These are phyloP conservation scores for Junonia oenone DNA, from an alignment of 2,888 invertebrate species.

Conservation along the genomic window DNA sequence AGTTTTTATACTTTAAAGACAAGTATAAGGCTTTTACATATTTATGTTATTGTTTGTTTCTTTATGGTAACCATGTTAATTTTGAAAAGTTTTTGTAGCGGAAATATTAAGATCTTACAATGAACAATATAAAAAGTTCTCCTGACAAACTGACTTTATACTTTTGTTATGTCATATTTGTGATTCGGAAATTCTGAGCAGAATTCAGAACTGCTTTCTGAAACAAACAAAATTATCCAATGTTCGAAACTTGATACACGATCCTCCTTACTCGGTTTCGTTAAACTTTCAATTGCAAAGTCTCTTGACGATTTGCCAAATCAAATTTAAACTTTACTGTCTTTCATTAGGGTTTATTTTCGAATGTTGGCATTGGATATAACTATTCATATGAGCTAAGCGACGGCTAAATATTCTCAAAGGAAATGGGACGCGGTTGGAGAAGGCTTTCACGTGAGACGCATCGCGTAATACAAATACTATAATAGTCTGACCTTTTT, in stretches of 20 bases:
- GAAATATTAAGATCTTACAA: neutral
- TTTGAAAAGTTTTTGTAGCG: too few relatives aligned
- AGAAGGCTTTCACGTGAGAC: constrained; percentile 5
- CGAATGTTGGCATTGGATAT: too few relatives aligned
- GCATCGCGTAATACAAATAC: neutral
- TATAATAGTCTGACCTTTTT: neutral
- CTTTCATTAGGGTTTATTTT: too few relatives aligned
- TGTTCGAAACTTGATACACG: too few relatives aligned
- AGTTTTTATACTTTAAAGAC: too few relatives aligned
- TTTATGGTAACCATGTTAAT: too few relatives aligned
- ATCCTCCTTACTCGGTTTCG: neutral
- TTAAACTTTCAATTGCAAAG: too few relatives aligned
- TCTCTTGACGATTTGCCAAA: too few relatives aligned
- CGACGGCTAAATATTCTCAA: constrained; percentile 5
- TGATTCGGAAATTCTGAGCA: too few relatives aligned
- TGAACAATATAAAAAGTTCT: neutral
- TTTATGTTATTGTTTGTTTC: too few relatives aligned
- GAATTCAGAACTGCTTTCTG: neutral
- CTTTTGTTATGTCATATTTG: neutral
- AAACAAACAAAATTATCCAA: neutral
- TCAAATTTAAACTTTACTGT: too few relatives aligned
- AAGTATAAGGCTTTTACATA: too few relatives aligned
- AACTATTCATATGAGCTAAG: constrained; percentile 11
- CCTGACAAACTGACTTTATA: neutral
- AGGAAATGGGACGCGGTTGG: constrained; percentile 18